Percentiles rank a stretch among this genome's conserved stretches.
Evolutionary conservation across 1,140 invertebrate species (phyloP).

Genomic region (Solenopsis invicta): DNA sequence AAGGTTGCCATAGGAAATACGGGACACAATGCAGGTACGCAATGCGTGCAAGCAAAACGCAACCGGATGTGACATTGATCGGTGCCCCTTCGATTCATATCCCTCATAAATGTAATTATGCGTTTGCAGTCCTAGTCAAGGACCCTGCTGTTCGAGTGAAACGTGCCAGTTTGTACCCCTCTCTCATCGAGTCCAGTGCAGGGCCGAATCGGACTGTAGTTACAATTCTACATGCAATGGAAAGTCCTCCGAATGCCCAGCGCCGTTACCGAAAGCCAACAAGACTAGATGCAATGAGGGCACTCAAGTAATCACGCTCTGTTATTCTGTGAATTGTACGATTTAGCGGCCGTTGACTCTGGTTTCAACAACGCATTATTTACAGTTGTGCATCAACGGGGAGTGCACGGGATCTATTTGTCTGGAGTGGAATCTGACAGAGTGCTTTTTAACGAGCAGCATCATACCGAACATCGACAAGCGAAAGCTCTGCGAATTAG

Average conservation of each 20-base stretch:
- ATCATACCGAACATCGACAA: conserved; percentile 94
- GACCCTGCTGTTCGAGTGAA: conserved; percentile 96
- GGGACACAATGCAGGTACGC: conserved; percentile 93
- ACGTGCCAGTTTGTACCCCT: conserved; percentile 93
- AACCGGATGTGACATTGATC: background rate
- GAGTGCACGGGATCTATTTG: conserved; percentile 98
- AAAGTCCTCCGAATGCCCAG: conserved; percentile 94
- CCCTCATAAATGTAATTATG: conserved; percentile 4
- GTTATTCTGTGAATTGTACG: conserved; percentile 19
- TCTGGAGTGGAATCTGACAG: conserved; percentile 96
- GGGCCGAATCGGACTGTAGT: conserved; percentile 95
- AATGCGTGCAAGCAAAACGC: conserved; percentile 47
- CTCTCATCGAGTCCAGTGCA: conserved; percentile 91
- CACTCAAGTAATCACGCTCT: conserved; percentile 87
- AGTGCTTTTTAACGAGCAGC: conserved; percentile 98
- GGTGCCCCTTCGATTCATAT: background rate
- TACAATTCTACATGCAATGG: conserved; percentile 95
- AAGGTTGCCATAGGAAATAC: conserved; percentile 93
- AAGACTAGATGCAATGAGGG: conserved; percentile 95
- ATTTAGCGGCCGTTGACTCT: conserved; percentile 8
- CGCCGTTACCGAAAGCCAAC: conserved; percentile 91
- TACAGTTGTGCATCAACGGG: conserved; percentile 96
- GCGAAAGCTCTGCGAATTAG: conserved; percentile 97
- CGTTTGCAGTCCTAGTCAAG: conserved; percentile 95
- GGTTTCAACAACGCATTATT: conserved; percentile 78